These are phyloP conservation scores for Takifugu rubripes DNA, from an alignment of 2,797 vertebrate species.

Conservation along the genomic window DNA sequence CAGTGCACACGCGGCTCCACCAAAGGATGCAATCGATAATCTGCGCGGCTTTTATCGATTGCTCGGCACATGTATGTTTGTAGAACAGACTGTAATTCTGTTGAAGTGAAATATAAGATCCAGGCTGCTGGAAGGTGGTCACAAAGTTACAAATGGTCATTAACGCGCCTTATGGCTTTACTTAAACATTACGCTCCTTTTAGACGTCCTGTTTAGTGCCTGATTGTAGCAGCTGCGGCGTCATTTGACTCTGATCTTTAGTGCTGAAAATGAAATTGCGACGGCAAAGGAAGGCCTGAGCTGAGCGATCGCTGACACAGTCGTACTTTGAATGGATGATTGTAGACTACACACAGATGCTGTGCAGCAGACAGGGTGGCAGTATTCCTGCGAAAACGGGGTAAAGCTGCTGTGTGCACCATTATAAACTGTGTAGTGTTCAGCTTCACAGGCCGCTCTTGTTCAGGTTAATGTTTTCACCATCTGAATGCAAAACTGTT, in stretches of 20 bases:
- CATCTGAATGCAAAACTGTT: too few species aligned
- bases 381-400: neutral
- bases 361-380: neutral
- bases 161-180: too few species aligned
- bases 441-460: neutral
- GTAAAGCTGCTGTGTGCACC: neutral
- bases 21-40: slow-evolving; percentile 13
- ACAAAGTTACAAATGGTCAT: slow-evolving; percentile 9
- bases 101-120: slow-evolving; percentile 11
- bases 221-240: too few species aligned
- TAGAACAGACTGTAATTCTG: slow-evolving; percentile 1
- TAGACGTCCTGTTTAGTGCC: too few species aligned
- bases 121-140: neutral
- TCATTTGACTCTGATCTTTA: neutral
- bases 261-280: neutral
- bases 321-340: slow-evolving; percentile 22
- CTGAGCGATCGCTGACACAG: neutral
- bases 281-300: neutral
- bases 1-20: slow-evolving; percentile 8
- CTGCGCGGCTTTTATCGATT: slow-evolving; percentile 8
- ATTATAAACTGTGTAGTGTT: neutral
- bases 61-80: neutral
- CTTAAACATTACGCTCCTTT: too few species aligned
- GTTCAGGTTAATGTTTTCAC: too few species aligned
- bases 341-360: slow-evolving; percentile 50